Base-by-base conservation (phyloP, 2,113 vertebrate genomes). In the Pelusios castaneus region DNA sequence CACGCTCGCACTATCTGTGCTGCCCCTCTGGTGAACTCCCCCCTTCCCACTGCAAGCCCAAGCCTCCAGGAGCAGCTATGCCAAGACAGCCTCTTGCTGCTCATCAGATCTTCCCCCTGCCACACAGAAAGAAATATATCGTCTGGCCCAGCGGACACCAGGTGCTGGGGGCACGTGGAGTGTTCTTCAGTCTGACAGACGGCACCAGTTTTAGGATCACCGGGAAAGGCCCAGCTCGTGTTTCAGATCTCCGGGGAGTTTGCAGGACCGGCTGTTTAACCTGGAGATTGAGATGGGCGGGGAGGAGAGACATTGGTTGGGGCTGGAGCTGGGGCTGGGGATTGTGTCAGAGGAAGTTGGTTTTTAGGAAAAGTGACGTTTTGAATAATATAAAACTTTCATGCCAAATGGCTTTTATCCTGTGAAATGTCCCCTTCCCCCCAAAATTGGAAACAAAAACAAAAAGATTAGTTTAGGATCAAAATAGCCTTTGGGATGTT, bases 31-130 rank as follows among this genome's bases (percentile, higher is more conserved):
- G 60, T 67, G 60, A 34, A n/a, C 34, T n/a, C 34, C 60, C 91
- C 86, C 76, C 93, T 92, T 92, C 27, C 4, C 76, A 27, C 82
- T 91, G 84, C 27, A 60, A 85, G 70, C n/a, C 60, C 79, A 89
- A 80, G 83, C 67, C 54, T 38, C 45, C 11, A 91, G 93, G 82
- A 34, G 19, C 17, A 95, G 19, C 52, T 89, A 17, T 13, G 80
- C 14, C 19, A 81, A 92, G 94, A 80, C 34, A 0, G 31, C n/a
- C n/a, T n/a, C n/a, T n/a, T n/a, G n/a, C n/a, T n/a, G n/a, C n/a
- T n/a, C n/a, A n/a, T 84, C 14, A 76, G 52, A 56, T 27, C 45
- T 77, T 5, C 38, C 38, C 0, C 0, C 22, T 88, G 89, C 54
- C 63, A 83, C 80, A 56, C 85, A 60, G 27, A 34, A 80, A 84